Conservation (phyloP, 2,113 vertebrate genomes). For the Oostethus manadensis region DNA sequence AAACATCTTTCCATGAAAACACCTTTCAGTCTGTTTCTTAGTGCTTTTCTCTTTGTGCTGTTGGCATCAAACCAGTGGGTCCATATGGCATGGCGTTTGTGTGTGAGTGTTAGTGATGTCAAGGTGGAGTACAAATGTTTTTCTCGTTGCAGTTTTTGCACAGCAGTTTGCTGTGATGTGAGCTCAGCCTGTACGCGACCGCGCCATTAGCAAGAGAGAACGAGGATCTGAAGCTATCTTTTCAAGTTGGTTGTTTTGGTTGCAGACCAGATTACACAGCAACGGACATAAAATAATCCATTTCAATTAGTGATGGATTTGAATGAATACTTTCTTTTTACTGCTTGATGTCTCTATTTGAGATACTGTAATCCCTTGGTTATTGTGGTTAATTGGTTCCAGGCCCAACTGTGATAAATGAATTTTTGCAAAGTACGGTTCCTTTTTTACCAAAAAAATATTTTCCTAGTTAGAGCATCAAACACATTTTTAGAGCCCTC, state of each 20-base stretch:
- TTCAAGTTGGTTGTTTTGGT: not conserved
- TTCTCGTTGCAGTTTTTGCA: slow-evolving; percentile 6
- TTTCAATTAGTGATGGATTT: not conserved
- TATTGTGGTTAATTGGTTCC: no score
- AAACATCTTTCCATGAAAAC: slow-evolving; percentile 50
- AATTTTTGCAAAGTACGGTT: no score
- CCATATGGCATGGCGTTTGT: slow-evolving; percentile 43
- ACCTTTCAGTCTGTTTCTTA: slow-evolving; percentile 65
- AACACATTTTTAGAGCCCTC: no score
- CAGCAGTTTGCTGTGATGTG: slow-evolving; percentile 3
- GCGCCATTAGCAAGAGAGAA: not conserved
- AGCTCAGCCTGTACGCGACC: not conserved
- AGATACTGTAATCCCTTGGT: no score
- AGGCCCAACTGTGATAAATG: no score
- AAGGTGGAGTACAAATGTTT: slow-evolving; percentile 25
- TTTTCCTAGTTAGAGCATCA: no score
- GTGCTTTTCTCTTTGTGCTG: slow-evolving; percentile 50
- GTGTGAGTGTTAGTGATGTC: slow-evolving; percentile 19
- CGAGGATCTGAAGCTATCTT: not conserved
- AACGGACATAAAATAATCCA: not conserved
- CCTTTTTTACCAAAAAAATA: no score
- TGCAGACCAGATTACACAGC: not conserved
- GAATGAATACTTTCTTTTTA: no score
- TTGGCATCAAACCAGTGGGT: slow-evolving; percentile 41
- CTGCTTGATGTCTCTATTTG: no score